Evolutionary conservation across 2,888 invertebrate genomes (phyloP), one percentile per base, ranked within the genome.

Genomic region (Steinernema carpocapsae): DNA sequence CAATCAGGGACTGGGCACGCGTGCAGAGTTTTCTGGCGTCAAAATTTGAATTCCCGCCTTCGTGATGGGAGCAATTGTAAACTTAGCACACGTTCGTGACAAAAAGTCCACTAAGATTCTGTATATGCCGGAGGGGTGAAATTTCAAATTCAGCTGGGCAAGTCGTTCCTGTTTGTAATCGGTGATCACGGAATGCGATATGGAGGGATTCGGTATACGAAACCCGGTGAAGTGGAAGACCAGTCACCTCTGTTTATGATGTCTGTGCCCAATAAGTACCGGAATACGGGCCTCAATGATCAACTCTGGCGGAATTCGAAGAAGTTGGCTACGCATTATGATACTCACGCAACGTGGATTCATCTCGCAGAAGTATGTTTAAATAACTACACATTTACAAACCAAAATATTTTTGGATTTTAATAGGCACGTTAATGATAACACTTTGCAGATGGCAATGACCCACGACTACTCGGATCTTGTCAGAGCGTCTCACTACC

Each of bases 101-200:
- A n/a, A n/a, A n/a, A n/a, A n/a, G n/a, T n/a, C n/a, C n/a, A n/a
- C n/a, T n/a, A n/a, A n/a, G n/a, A n/a, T n/a, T n/a, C n/a, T n/a
- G n/a, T n/a, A n/a, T n/a, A n/a, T n/a, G n/a, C n/a, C n/a, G n/a
- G n/a, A n/a, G n/a, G n/a, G n/a, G n/a, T n/a, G n/a, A n/a, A n/a
- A n/a, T n/a, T n/a, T n/a, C n/a, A n/a, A n/a, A n/a, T 73, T 48
- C 74, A 17, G 51, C 26, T 73, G 0, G 64, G 75, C 45, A 70
- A 75, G 42, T 75, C 75, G 10, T 75, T 64, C 24, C 70, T 75
- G 2, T 45, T 75, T 19, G 17, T 75, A 0, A 70, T 75, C 70
- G 75, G 45, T 0, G 75, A 75, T 19, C 75, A 75, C n/a, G 75
- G 75, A n/a, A 42, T 42, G n/a, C 74, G 75, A 17, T 75, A 22